Conservation (phyloP, 2,888 invertebrate species). For the Rotaria macrura region DNA sequence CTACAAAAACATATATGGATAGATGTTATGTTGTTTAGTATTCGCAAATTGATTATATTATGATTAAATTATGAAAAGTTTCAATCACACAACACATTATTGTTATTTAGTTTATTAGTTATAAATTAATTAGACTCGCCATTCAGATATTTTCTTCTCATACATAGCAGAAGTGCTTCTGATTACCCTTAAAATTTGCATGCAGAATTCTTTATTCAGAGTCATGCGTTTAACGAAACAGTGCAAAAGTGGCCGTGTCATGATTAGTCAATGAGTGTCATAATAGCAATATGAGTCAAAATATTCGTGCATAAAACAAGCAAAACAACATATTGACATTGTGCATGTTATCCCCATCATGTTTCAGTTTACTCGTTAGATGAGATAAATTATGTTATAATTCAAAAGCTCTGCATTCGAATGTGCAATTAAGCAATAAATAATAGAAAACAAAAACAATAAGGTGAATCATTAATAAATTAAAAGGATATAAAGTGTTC, state of each 20-base stretch:
- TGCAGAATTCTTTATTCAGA: too few species aligned
- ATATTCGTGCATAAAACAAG: too few species aligned
- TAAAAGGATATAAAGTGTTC: neutral
- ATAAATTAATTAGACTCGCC: neutral
- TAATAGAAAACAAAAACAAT: neutral
- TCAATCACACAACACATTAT: too few species aligned
- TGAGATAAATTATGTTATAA: too few species aligned
- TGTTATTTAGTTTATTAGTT: neutral
- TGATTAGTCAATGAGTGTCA: too few species aligned
- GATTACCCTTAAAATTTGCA: neutral
- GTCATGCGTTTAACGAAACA: too few species aligned
- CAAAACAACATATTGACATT: too few species aligned
- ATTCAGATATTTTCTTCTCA: neutral
- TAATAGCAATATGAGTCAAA: too few species aligned
- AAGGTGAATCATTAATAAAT: neutral
- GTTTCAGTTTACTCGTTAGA: neutral
- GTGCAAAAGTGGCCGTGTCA: too few species aligned
- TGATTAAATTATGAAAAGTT: neutral
- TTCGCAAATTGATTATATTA: neutral
- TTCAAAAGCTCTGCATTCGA: neutral
- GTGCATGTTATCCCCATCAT: neutral
- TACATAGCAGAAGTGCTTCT: neutral
- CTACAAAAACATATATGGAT: neutral
- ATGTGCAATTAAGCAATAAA: neutral
- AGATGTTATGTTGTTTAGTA: neutral